Evolutionary conservation across 2,888 invertebrate species (phyloP), one percentile per base, ranked within the genome.

Genomic region (Bembecia ichneumoniformis): DNA sequence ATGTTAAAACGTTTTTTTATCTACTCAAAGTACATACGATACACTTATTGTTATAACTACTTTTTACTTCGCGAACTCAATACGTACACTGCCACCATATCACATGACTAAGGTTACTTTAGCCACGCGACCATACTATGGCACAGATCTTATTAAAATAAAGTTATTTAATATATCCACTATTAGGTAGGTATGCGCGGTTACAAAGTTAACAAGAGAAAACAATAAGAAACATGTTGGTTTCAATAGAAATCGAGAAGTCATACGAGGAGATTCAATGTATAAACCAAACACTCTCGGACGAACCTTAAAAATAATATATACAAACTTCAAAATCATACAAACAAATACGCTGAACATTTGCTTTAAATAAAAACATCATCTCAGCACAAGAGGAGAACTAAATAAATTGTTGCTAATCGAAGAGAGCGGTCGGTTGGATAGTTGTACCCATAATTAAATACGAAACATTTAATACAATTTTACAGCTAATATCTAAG

Each of bases 391-490:
- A 28, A 28, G 9, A 28, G 28, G 9, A 28, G 28, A 28, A 28
- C 28, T 28, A 28, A 28, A 28, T 28, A 28, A 59, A 72, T 71
- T 77, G 77, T 71, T 74, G 75, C 77, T 74, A 79, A 77, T 77
- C 78, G 75, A 77, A 87, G 86, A 87, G 86, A 87, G 86, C 86
- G 76, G 69, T 81, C 69, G 82, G 77, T 83, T 72, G 79, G 77
- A 79, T 77, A 77, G 73, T 74, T 81, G 77, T 83, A 84, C 74
- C 81, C 82, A 82, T 46, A 77, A 77, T 83, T 82, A 83, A 84
- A 84, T 84, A 84, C 77, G 82, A 84, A 75, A 82, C 71, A 75
- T 78, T 84, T 81, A 82, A 83, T 84, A 86, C 84, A 87, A 82
- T 68, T 84, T 86, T 86, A 87, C 86, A 86, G 75, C 84, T 86